Percentiles rank a stretch among this genome's conserved stretches.
These are phyloP conservation scores for Actinemys pallida DNA, from an alignment of 2,113 vertebrate species.

Conservation along the genomic window DNA sequence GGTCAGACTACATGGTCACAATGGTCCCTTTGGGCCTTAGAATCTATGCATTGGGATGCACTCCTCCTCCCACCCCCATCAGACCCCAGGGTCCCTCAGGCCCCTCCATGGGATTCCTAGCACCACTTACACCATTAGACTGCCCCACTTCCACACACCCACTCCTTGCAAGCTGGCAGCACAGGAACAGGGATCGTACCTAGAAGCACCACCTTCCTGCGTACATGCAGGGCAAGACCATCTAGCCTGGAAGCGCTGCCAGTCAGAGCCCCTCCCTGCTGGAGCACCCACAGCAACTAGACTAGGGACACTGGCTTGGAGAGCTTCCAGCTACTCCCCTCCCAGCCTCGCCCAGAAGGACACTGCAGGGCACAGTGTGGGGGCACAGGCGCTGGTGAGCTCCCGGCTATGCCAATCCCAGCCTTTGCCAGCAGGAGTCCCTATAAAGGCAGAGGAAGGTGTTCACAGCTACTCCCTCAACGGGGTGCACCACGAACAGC, in stretches of 20 bases:
- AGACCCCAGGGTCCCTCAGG: too few species aligned
- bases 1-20: not conserved
- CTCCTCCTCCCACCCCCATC: not conserved
- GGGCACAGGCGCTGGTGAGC: not conserved
- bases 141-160: not conserved
- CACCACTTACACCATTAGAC: not conserved
- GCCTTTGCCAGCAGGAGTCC: not conserved
- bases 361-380: not conserved
- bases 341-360: not conserved
- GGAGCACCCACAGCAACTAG: not conserved
- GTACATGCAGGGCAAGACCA: not conserved
- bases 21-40: not conserved
- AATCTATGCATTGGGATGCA: not conserved
- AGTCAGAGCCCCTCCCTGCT: not conserved
- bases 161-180: too few species aligned
- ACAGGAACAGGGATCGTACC: not conserved
- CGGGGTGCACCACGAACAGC: not conserved
- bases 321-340: not conserved
- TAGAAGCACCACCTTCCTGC: not conserved
- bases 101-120: not conserved
- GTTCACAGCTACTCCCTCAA: not conserved
- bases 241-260: not conserved
- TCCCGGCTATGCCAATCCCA: not conserved
- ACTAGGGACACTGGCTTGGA: not conserved
- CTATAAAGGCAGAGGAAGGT: not conserved